Evolutionary conservation across 2,113 vertebrate genomes (phyloP), one percentile per base, ranked within the genome.

Genomic region (Psilopsiagon aurifrons): DNA sequence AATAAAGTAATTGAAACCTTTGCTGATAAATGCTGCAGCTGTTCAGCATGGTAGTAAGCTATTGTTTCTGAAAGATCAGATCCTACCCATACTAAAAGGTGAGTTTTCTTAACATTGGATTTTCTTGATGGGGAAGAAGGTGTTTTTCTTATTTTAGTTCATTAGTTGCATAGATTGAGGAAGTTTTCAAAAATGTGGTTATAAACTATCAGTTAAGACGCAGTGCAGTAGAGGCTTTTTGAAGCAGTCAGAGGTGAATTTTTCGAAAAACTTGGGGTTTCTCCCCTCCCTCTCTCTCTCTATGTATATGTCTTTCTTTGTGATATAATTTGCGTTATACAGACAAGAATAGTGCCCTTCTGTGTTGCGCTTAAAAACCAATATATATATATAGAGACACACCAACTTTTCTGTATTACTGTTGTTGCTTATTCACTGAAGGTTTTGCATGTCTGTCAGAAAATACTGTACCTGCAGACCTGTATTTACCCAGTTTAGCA

Each of bases 1-100:
- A 97, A 98, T 98, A 97, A 97, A 97, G 93, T 96, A 93, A 96
- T 88, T 87, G 78, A 97, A 97, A 88, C 92, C 88, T 97, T 96
- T 92, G 88, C 86, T 96, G 94, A 92, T 96, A 84, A 97, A 64
- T 3, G 3, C 78, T 97, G 94, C 76, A 89, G 92, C 81, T 95
- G 66, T 88, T 92, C 96, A 79, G 46, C 76, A 31, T 78, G 76
- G 51, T 88, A 91, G 19, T 71, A 59, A 77, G 64, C 20, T 92
- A 52, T 86, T 90, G 35, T 77, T 71, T 91, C 80, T 82, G 81
- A 82, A 92, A 94, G 64, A 96, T 94, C 75, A 83, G 83, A 94
- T 13, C 16, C 49, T 85, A 62, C 70, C 60, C 49, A 60, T 76
- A 43, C 25, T 80, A 76, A 92, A 95, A 95, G 98, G 97, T 98